Evolutionary conservation across 1,140 invertebrate species (phyloP).

Genomic region (Drosophila navojoa): DNA sequence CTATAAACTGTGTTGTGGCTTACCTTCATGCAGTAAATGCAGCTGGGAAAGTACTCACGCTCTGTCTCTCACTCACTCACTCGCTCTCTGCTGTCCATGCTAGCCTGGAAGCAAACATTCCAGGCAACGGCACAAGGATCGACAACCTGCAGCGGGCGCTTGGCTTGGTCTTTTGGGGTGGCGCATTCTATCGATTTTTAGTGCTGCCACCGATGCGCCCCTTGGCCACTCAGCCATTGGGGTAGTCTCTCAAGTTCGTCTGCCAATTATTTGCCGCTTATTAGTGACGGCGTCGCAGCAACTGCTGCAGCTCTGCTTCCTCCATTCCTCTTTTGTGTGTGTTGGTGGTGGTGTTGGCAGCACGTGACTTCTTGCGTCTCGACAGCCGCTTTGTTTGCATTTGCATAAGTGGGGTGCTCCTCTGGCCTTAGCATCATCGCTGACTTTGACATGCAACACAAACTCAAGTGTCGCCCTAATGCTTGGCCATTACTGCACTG

Average conservation of each 20-base stretch:
- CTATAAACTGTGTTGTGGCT: slow-evolving; percentile 19
- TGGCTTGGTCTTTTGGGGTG: slow-evolving; percentile 32
- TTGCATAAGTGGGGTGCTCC: slow-evolving; percentile 56
- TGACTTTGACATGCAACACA: slow-evolving; percentile 66
- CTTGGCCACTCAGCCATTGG: slow-evolving; percentile 58
- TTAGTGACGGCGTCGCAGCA: slow-evolving; percentile 50
- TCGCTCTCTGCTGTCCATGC: slow-evolving; percentile 3
- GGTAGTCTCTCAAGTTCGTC: slow-evolving; percentile 81
- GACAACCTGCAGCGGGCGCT: slow-evolving; percentile 66
- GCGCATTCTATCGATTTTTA: slow-evolving; percentile 70
- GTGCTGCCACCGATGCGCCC: slow-evolving; percentile 48
- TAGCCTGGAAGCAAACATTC: slow-evolving; percentile 57
- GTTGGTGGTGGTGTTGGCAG: slow-evolving; percentile 52
- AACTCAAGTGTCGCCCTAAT: slow-evolving; percentile 52
- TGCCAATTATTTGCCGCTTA: slow-evolving; percentile 82
- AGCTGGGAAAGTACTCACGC: slow-evolving; percentile 11
- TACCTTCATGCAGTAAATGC: slow-evolving; percentile 35
- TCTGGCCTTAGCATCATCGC: slow-evolving; percentile 3
- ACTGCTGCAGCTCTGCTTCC: slow-evolving; percentile 31
- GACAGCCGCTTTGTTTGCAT: slow-evolving; percentile 73
- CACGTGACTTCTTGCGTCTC: slow-evolving; percentile 79
- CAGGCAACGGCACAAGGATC: slow-evolving; percentile 59
- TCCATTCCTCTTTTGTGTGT: slow-evolving; percentile 17
- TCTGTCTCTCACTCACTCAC: slow-evolving; percentile 12
- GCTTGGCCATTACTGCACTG: slow-evolving; percentile 44